A percentile compares a stretch with the other conserved stretches of the same genome.
phyloP scores from a whole-genome alignment of 2,113 vertebrate genomes.

The Trichomycterus rosablanca region DNA sequence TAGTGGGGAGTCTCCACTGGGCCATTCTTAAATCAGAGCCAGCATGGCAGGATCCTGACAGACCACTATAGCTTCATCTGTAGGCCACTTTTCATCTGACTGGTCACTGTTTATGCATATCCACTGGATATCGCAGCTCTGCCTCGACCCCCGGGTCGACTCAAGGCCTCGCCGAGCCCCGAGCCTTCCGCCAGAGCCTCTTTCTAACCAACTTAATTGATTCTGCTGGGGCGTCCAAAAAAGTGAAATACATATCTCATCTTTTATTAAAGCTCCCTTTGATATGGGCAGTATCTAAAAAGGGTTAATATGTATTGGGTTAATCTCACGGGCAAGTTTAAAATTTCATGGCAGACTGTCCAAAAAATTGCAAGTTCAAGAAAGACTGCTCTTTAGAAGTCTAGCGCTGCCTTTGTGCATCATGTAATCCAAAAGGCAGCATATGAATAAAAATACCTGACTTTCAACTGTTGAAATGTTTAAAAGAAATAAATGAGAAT shows the following conservation, averaged over 20 bases:
- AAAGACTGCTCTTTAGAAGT: slow-evolving; percentile 15
- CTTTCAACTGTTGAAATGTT: neutral
- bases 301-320: slow-evolving; percentile 72
- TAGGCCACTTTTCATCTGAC: slow-evolving; percentile 48
- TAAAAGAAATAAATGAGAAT: neutral
- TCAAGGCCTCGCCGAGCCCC: slow-evolving; percentile 54
- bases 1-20: slow-evolving; percentile 55
- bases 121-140: slow-evolving; percentile 56
- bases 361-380: slow-evolving; percentile 45
- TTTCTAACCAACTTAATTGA: slow-evolving; percentile 63
- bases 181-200: slow-evolving; percentile 51
- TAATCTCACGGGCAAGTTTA: slow-evolving; percentile 64
- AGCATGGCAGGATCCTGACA: slow-evolving; percentile 61
- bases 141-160: slow-evolving; percentile 27
- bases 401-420: neutral
- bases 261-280: slow-evolving; percentile 73
- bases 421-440: slow-evolving; percentile 12
- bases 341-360: slow-evolving; percentile 69
- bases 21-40: slow-evolving; percentile 65
- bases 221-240: slow-evolving; percentile 62
- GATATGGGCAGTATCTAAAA: slow-evolving; percentile 73
- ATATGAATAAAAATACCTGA: slow-evolving; percentile 7
- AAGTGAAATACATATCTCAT: slow-evolving; percentile 62
- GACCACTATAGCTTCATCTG: slow-evolving; percentile 61
- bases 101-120: slow-evolving; percentile 62